A percentile compares a stretch with the other conserved stretches of the same genome.
Conservation (phyloP, 2,113 vertebrate species). For the Setophaga coronata region DNA sequence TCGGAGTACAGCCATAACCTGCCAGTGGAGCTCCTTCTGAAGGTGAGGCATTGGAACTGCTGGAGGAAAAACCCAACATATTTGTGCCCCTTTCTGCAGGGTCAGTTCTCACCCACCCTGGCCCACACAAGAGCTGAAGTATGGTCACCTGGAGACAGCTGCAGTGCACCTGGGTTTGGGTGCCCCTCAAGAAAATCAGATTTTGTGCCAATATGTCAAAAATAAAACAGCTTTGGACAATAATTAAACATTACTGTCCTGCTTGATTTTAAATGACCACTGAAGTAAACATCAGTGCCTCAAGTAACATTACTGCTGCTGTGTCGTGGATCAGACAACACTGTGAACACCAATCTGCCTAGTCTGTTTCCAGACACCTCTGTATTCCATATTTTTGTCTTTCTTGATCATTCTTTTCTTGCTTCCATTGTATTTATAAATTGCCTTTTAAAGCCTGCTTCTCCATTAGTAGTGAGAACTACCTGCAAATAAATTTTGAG, state of each 20-base stretch:
- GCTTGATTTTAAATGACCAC: background rate
- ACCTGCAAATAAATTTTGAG: background rate
- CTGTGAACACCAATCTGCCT: background rate
- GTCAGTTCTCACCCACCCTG: background rate
- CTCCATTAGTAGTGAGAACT: background rate
- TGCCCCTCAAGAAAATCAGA: background rate
- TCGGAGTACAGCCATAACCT: slow-evolving; percentile 85
- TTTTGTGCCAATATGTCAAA: background rate
- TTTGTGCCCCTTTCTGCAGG: background rate
- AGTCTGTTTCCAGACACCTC: background rate
- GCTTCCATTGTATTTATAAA: background rate
- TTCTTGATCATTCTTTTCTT: background rate
- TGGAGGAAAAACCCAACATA: slow-evolving; percentile 13
- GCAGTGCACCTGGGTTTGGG: background rate
- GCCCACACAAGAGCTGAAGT: accelerated
- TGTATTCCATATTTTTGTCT: background rate
- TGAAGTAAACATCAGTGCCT: background rate
- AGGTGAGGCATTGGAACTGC: slow-evolving; percentile 87
- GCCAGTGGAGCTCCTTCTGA: slow-evolving; percentile 80
- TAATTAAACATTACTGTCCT: background rate
- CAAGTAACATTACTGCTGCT: background rate
- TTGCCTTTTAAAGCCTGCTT: background rate
- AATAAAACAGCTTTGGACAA: background rate
- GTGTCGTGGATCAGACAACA: accelerated
- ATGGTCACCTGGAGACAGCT: background rate